phyloP scores from a whole-genome alignment of 2,113 vertebrate genomes.

The Panthera uncia region DNA sequence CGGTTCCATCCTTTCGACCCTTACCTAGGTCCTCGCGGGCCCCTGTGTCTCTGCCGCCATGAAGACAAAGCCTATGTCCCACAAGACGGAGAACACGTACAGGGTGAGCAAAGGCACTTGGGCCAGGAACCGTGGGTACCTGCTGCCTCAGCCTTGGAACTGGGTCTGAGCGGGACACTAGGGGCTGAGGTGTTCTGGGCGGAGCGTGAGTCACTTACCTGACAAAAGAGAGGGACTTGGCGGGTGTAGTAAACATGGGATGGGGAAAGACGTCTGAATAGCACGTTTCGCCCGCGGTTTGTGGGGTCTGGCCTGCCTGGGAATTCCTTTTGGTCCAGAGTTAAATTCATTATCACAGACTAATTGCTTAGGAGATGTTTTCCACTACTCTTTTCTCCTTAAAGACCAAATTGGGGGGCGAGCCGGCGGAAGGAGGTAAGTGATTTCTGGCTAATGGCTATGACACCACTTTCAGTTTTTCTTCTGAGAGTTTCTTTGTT shows the following conservation, averaged over 20 bases:
- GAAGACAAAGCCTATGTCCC: conserved; percentile 91
- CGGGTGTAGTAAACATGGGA: background rate
- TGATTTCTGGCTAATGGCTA: background rate
- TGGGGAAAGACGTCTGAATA: background rate
- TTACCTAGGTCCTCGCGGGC: background rate
- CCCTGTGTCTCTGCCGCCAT: conserved; percentile 68
- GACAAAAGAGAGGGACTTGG: background rate
- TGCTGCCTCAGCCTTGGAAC: background rate
- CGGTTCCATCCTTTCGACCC: background rate
- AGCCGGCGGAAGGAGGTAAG: no score
- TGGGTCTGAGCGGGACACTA: fast-evolving
- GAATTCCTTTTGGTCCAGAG: background rate
- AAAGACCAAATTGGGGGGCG: background rate
- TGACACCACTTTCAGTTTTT: background rate
- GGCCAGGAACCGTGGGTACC: background rate
- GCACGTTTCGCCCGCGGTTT: background rate
- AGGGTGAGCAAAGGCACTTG: conserved; percentile 86
- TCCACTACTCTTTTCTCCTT: background rate
- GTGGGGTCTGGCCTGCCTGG: background rate
- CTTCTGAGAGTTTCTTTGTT: background rate
- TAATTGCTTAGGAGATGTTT: background rate
- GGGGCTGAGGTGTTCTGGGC: background rate
- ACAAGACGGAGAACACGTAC: conserved; percentile 94
- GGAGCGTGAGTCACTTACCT: fast-evolving
- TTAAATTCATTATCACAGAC: background rate